Evolutionary conservation across 2,888 invertebrate species (phyloP).

Genomic region (Epistrophe eligans): DNA sequence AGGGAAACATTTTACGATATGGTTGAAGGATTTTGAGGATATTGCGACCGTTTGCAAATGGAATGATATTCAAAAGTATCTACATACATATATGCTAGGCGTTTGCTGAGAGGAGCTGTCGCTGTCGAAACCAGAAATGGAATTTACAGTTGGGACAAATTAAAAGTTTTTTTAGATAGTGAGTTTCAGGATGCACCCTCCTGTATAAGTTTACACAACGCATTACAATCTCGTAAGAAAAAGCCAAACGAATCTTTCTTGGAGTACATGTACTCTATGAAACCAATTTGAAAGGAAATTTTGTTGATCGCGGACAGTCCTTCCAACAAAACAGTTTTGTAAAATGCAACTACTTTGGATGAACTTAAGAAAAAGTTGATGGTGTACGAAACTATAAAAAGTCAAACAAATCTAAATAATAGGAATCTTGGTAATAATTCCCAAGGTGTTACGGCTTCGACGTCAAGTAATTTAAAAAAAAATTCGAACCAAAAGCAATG

Average conservation of each 20-base stretch:
- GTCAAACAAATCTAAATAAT: conserved; percentile 1
- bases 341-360: conserved; percentile 33
- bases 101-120: background rate
- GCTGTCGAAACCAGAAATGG: background rate
- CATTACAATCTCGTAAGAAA: too few species aligned
- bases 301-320: conserved; percentile 50
- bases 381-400: conserved; percentile 35
- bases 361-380: conserved; percentile 31
- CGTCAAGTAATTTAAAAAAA: conserved; percentile 1
- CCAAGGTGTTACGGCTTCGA: background rate
- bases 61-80: background rate
- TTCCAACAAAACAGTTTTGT: conserved; percentile 44
- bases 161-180: conserved; percentile 30
- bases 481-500: conserved; percentile 24
- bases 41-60: conserved; percentile 3
- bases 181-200: conserved; percentile 38
- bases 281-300: conserved; percentile 51
- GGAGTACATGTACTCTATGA: conserved; percentile 57
- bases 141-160: conserved; percentile 23
- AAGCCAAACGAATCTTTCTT: conserved; percentile 50
- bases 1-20: too few species aligned
- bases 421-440: conserved; percentile 14
- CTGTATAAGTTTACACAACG: conserved; percentile 51
- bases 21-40: conserved; percentile 48
- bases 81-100: background rate